These are phyloP conservation scores for Melanostigma gelatinosum DNA, from an alignment of 2,113 vertebrate genomes.

Conservation along the genomic window DNA sequence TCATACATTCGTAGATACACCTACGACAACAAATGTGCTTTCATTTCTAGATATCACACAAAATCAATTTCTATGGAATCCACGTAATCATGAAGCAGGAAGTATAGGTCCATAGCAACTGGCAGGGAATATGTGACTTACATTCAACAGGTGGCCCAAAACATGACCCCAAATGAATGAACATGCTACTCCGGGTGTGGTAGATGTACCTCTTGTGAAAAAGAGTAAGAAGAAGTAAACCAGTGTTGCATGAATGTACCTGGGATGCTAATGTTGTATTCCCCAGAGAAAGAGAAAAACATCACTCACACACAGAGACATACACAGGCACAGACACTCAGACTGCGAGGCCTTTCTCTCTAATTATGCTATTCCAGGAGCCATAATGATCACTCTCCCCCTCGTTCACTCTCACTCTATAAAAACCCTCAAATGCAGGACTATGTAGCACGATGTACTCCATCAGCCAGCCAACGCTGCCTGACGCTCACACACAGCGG, in stretches of 20 bases:
- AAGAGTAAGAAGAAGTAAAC: not conserved
- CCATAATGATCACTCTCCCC: conserved; percentile 73
- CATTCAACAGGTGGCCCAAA: not conserved
- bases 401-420: conserved; percentile 68
- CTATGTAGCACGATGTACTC: conserved; percentile 36
- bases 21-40: too few relatives aligned
- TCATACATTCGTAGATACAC: too few relatives aligned
- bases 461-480: conserved; percentile 28
- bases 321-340: conserved; percentile 41
- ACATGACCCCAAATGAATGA: not conserved
- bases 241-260: conserved; percentile 42
- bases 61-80: too few relatives aligned
- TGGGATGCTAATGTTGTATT: conserved; percentile 36
- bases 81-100: too few relatives aligned
- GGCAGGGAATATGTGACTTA: not conserved
- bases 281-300: conserved; percentile 43
- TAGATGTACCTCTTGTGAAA: not conserved
- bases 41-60: too few relatives aligned
- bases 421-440: conserved; percentile 55
- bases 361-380: conserved; percentile 79
- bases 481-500: conserved; percentile 33
- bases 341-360: conserved; percentile 54
- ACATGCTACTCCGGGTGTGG: not conserved
- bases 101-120: too few relatives aligned
- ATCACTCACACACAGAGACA: conserved; percentile 24